Evolutionary conservation across 2,888 invertebrate species (phyloP).

Genomic region (Drosophila leonis): DNA sequence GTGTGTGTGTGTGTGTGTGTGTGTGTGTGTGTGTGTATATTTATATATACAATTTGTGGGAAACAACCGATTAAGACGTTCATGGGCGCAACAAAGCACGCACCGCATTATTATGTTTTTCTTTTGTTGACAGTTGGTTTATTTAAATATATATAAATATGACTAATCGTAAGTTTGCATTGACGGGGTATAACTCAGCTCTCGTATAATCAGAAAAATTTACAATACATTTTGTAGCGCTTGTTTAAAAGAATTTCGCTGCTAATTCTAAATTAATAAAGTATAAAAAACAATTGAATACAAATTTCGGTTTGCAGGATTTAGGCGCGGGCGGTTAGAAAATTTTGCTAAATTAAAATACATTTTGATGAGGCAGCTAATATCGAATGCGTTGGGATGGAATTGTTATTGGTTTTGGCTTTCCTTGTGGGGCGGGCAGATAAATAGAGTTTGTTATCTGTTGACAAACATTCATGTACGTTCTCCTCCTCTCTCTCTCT

Average conservation of each 20-base stretch:
- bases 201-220: constrained; percentile 36
- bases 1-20: constrained; percentile 1
- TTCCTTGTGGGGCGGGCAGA: constrained; percentile 21
- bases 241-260: constrained; percentile 10
- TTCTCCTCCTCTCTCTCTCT: constrained; percentile 34
- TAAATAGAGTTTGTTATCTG: constrained; percentile 7
- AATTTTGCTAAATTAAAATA: constrained; percentile 48
- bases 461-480: constrained; percentile 20
- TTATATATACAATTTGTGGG: constrained; percentile 63
- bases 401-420: constrained; percentile 21
- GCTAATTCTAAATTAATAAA: constrained; percentile 13
- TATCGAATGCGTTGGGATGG: constrained; percentile 47
- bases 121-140: constrained; percentile 46
- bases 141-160: constrained; percentile 43
- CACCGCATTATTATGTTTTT: constrained; percentile 32
- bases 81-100: constrained; percentile 54
- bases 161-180: constrained; percentile 67
- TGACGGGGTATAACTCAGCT: constrained; percentile 29
- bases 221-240: constrained; percentile 57
- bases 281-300: constrained; percentile 15
- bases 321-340: background rate
- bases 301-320: constrained; percentile 3
- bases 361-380: constrained; percentile 20
- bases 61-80: constrained; percentile 67
- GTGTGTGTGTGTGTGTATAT: constrained; percentile 28